These are phyloP conservation scores for Oophaga pumilio DNA, from an alignment of 2,113 vertebrate genomes.

Conservation along the genomic window DNA sequence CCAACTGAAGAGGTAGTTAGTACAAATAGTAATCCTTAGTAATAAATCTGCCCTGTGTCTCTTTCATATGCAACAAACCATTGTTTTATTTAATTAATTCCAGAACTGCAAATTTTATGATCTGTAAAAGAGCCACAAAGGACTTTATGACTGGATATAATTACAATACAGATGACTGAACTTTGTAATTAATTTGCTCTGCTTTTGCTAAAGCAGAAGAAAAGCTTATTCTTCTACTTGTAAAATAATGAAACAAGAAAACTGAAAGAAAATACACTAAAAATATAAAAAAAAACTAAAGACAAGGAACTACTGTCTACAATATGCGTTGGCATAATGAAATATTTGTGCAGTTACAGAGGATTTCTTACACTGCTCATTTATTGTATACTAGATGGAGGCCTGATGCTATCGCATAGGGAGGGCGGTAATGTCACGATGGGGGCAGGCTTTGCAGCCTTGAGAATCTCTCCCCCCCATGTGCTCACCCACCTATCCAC, in stretches of 20 bases:
- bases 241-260: neutral
- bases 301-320: neutral
- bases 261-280: neutral
- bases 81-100: conserved; percentile 11
- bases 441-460: no score
- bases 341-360: neutral
- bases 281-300: neutral
- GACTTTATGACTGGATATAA: conserved; percentile 21
- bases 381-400: no score
- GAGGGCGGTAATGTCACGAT: no score
- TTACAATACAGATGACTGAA: conserved; percentile 21
- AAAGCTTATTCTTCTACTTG: neutral
- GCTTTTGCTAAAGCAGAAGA: neutral
- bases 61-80: neutral
- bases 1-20: no score
- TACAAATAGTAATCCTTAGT: no score
- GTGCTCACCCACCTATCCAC: no score
- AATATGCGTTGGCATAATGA: neutral
- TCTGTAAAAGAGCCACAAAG: neutral
- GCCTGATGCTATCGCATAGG: no score
- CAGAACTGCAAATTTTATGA: neutral
- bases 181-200: conserved; percentile 17
- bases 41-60: neutral
- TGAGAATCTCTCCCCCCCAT: no score
- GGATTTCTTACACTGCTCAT: neutral